Base-by-base conservation (phyloP, 2,113 vertebrate genomes). In the Psittacara wagleri region DNA sequence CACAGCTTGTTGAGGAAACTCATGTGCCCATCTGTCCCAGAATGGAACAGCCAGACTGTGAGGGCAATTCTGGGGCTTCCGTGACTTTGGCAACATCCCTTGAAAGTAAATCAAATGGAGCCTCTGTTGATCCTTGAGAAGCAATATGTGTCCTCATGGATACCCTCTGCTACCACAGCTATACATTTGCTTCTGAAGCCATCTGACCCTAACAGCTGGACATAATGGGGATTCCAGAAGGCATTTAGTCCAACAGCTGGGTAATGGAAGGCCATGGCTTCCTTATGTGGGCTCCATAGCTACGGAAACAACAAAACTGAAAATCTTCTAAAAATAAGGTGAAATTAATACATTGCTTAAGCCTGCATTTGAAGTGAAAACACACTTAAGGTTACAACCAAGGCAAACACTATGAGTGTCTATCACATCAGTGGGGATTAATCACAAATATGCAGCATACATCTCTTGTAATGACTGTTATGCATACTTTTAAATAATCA, bases 201-300 rank as follows among this genome's bases (percentile, higher is more conserved):
- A 98, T 98, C 96, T 96, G 96, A 98, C 96, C 85, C 94, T 89
- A 98, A 98, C 98, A 99, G 98, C 98, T 98, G 98, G 97, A 96
- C 97, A 97, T 98, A 98, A 98, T 98, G 98, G 97, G 97, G 96
- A 98, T 98, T 98, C 98, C 98, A 97, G 88, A 46, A 95, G 96
- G 98, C 97, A 95, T 97, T 96, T 96, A 57, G 68, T 82, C 95
- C 97, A 98, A 97, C 99, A 99, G 98, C 98, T 99, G 98, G 97
- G 98, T 90, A 97, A 63, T 94, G 89, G 94, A 97, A 97, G 98
- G 97, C 98, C 79, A 80, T 5, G 94, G 98, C 97, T 98, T 98
- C 97, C 98, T 98, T 97, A 95, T 41, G 33, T 74, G 90, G 97
- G 94, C 90, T 94, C 98, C 98, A 98, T 91, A 96, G 98, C 96